phyloP scores from a whole-genome alignment of 2,888 invertebrate species.

The Oscheius sp. region DNA sequence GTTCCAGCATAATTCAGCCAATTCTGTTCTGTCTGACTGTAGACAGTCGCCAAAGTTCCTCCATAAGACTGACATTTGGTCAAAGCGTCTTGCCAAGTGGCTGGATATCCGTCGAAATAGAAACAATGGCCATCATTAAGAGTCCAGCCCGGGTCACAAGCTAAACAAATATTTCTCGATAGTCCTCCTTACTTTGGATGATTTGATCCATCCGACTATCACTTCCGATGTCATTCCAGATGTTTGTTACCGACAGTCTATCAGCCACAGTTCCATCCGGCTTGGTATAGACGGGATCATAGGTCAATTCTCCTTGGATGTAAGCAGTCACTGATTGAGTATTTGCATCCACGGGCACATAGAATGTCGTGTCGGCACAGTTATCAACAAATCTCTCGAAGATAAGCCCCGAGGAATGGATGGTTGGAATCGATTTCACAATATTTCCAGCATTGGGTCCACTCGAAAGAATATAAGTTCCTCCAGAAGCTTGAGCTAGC shows the following conservation, averaged over 20 bases:
- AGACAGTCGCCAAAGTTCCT: slow-evolving; percentile 44
- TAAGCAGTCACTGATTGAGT: slow-evolving; percentile 50
- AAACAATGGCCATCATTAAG: slow-evolving; percentile 40
- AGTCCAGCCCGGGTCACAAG: slow-evolving; percentile 48
- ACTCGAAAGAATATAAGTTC: slow-evolving; percentile 39
- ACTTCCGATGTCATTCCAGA: slow-evolving; percentile 46
- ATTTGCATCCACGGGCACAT: slow-evolving; percentile 52
- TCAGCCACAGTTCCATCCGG: slow-evolving; percentile 31
- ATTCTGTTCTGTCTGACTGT: slow-evolving; percentile 39
- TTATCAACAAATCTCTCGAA: slow-evolving; percentile 41
- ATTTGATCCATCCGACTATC: slow-evolving; percentile 46
- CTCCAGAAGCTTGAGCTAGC: slow-evolving; percentile 44
- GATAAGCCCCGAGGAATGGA: slow-evolving; percentile 42
- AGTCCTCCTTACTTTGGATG: slow-evolving; percentile 27
- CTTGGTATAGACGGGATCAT: slow-evolving; percentile 32
- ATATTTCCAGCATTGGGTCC: slow-evolving; percentile 48
- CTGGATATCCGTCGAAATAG: slow-evolving; percentile 34
- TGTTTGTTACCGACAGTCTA: slow-evolving; percentile 12
- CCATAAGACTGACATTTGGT: slow-evolving; percentile 38
- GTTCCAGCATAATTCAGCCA: slow-evolving; percentile 15
- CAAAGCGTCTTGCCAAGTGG: slow-evolving; percentile 47
- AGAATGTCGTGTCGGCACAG: slow-evolving; percentile 51
- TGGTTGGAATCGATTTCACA: slow-evolving; percentile 47
- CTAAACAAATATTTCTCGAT: not conserved
- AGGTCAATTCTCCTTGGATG: slow-evolving; percentile 38